phyloP scores from a whole-genome alignment of 2,113 vertebrate genomes.

The Antechinus stuartii region DNA sequence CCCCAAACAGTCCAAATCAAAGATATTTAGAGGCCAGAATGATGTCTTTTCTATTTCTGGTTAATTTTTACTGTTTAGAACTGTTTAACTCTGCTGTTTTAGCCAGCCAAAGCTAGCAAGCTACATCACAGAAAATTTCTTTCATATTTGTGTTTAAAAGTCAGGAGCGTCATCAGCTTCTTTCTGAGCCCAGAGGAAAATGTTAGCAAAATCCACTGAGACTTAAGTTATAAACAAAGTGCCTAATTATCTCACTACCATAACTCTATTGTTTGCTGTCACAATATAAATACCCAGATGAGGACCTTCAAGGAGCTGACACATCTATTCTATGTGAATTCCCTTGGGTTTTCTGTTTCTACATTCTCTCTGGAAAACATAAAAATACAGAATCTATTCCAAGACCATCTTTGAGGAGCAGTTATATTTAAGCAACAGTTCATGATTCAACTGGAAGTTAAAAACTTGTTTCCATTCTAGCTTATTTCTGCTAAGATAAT shows the following conservation, averaged over 20 bases:
- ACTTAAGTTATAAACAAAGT: conserved; percentile 60
- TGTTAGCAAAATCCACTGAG: conserved; percentile 58
- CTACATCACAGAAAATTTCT: conserved; percentile 55
- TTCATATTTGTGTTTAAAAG: conserved; percentile 62
- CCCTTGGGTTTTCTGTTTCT: conserved; percentile 48
- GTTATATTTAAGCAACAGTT: conserved; percentile 30
- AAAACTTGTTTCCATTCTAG: background rate
- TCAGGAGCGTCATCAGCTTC: conserved; percentile 39
- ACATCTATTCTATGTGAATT: background rate
- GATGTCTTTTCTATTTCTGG: conserved; percentile 1
- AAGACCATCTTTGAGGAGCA: conserved; percentile 44
- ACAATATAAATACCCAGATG: conserved; percentile 26
- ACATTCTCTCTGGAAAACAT: conserved; percentile 47
- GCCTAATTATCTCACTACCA: conserved; percentile 39
- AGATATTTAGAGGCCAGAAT: background rate
- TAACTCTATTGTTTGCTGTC: conserved; percentile 54
- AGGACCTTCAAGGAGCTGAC: conserved; percentile 28
- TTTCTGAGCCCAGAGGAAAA: conserved; percentile 51
- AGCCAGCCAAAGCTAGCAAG: background rate
- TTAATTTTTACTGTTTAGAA: conserved; percentile 27
- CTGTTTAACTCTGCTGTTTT: background rate
- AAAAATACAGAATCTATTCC: conserved; percentile 26
- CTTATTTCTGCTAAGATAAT: background rate
- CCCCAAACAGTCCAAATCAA: background rate
- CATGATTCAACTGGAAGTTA: background rate